phyloP scores from a whole-genome alignment of 2,888 invertebrate genomes.

The Selenia dentaria region DNA sequence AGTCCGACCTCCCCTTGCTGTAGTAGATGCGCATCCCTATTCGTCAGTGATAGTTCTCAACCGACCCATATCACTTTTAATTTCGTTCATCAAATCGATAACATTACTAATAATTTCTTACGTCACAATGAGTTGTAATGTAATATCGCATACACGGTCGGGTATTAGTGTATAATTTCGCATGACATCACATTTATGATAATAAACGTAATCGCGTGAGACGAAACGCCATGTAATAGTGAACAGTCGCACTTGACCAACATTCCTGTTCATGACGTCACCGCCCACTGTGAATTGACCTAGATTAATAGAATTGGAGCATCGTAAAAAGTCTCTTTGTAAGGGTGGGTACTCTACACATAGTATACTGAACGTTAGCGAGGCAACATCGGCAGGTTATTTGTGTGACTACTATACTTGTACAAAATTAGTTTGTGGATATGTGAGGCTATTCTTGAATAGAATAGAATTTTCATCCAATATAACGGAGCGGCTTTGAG shows the following conservation, averaged over 20 bases:
- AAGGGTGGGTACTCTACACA: too few relatives aligned
- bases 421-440: too few relatives aligned
- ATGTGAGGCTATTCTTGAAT: too few relatives aligned
- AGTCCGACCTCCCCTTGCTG: constrained; percentile 46
- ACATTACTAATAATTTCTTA: constrained; percentile 1
- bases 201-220: constrained; percentile 13
- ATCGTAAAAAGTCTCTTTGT: constrained; percentile 11
- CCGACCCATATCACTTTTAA: constrained; percentile 20
- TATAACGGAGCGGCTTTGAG: too few relatives aligned
- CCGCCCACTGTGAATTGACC: constrained; percentile 44
- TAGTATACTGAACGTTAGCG: too few relatives aligned
- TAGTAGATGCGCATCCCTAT: constrained; percentile 32
- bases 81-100: background rate
- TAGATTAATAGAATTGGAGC: constrained; percentile 38
- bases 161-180: constrained; percentile 1
- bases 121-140: constrained; percentile 2
- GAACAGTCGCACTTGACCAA: constrained; percentile 20
- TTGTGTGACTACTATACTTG: too few relatives aligned
- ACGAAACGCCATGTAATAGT: constrained; percentile 2
- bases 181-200: constrained; percentile 14
- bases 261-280: constrained; percentile 35
- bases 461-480: too few relatives aligned
- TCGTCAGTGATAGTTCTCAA: constrained; percentile 40
- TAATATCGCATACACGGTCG: background rate
- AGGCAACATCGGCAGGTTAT: too few relatives aligned